Evolutionary conservation across 2,113 vertebrate genomes (phyloP), one percentile per base, ranked within the genome.

Genomic region (Sisor rabdophorus): DNA sequence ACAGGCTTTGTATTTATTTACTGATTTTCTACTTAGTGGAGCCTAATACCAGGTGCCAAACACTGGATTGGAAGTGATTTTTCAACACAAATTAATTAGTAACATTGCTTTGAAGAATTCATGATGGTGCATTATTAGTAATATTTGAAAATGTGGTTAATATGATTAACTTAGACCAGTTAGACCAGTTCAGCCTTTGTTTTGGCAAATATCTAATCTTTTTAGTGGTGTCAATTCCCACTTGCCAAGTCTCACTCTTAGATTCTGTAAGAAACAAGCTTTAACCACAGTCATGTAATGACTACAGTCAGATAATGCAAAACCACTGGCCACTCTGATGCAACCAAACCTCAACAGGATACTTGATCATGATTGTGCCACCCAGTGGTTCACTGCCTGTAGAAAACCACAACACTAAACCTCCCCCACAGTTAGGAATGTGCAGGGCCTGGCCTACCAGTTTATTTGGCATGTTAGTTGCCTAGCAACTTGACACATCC

Each of bases 391-490:
- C 15, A 24, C 2, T 13, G 52, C 40, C 67, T 69, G n/a, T 70
- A 69, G 22, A 74, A n/a, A 40, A 60, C 53, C 54, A 9, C 30
- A n/a, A 58, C 15, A 30, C 0, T 2, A 13, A 36, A 52, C 71
- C 72, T 30, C 75, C 75, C 50, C 61, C 48, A 40, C 13, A 4
- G 6, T 32, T 48, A 56, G 50, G 53, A 76, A 65, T 65, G n/a
- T 28, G 7, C n/a, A 60, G 44, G 50, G 22, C 32, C 54, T 24
- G n/a, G 15, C 20, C 50, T 64, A 60, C 16, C n/a, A n/a, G 58
- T 79, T 79, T 84, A 73, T 81, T 80, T 78, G 55, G 4, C 47
- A 55, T 67, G 44, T 11, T 11, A 19, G 81, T 84, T 80, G 78
- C 85, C 68, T 61, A 10, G 79, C 73, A 47, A 79, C 70, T 50